Conservation (phyloP, 2,888 invertebrate genomes). For the Phortica okadai region DNA sequence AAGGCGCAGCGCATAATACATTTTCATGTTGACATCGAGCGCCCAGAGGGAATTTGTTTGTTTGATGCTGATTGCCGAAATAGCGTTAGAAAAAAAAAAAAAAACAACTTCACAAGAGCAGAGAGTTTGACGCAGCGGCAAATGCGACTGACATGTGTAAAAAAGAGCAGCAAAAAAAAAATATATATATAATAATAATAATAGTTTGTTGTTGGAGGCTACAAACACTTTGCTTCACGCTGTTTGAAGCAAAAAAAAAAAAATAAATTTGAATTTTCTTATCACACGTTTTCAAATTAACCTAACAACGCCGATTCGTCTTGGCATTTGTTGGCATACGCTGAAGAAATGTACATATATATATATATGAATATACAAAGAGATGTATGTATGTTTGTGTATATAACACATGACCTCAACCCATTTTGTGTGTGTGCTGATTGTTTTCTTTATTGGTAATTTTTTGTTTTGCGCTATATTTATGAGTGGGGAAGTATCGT, state of each 20-base stretch:
- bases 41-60: slow-evolving; percentile 60
- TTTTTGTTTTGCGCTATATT: too few relatives aligned
- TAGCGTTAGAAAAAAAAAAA: slow-evolving; percentile 34
- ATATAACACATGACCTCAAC: too few relatives aligned
- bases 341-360: too few relatives aligned
- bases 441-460: too few relatives aligned
- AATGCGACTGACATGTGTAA: neutral
- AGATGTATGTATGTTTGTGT: too few relatives aligned
- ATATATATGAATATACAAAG: too few relatives aligned
- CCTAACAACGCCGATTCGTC: slow-evolving; percentile 41
- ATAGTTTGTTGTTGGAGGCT: neutral
- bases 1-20: slow-evolving; percentile 17
- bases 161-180: too few relatives aligned
- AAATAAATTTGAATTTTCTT: slow-evolving; percentile 61
- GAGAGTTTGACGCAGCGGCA: neutral
- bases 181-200: slow-evolving; percentile 6
- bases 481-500: too few relatives aligned
- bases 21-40: slow-evolving; percentile 35
- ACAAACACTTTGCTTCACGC: too few relatives aligned
- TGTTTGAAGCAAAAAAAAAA: neutral
- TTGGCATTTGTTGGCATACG: too few relatives aligned
- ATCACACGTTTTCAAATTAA: slow-evolving; percentile 66
- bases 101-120: neutral
- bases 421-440: too few relatives aligned
- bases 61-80: slow-evolving; percentile 56